Evolutionary conservation across 2,888 invertebrate genomes (phyloP).

Genomic region (Caenorhabditis afra): DNA sequence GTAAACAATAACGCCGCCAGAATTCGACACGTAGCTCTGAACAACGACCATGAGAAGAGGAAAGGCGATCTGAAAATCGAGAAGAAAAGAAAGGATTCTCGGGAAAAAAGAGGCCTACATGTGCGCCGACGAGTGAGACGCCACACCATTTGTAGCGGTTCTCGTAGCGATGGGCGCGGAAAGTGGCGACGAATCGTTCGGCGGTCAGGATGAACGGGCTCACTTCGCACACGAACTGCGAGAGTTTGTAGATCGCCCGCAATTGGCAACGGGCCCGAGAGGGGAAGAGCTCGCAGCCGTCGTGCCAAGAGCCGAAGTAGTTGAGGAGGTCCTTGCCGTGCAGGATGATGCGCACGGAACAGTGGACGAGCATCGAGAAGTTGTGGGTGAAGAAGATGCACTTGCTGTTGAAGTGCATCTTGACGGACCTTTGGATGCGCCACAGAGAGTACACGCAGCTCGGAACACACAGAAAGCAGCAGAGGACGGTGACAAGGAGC

Average conservation of each 20-base stretch:
- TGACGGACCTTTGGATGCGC: conserved; percentile 18
- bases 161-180: conserved; percentile 25
- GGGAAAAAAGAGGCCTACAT: conserved; percentile 13
- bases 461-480: conserved; percentile 29
- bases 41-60: conserved; percentile 6
- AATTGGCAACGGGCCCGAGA: conserved; percentile 29
- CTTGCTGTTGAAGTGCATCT: conserved; percentile 49
- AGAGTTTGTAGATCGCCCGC: conserved; percentile 21
- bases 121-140: background rate
- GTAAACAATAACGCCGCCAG: conserved; percentile 19
- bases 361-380: conserved; percentile 33
- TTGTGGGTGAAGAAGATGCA: conserved; percentile 37
- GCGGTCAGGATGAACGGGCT: conserved; percentile 28
- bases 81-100: background rate
- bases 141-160: conserved; percentile 31
- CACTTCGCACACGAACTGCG: conserved; percentile 31
- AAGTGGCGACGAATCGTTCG: conserved; percentile 46
- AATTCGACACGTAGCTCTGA: background rate
- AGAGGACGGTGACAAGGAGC: background rate
- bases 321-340: conserved; percentile 41
- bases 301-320: conserved; percentile 30
- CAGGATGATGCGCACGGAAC: conserved; percentile 11
- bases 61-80: conserved; percentile 9
- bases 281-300: conserved; percentile 48
- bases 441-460: conserved; percentile 5